Percentiles rank a stretch among this genome's conserved stretches.
These are phyloP conservation scores for Drosophila setifemur DNA, from an alignment of 1,140 invertebrate genomes.

Conservation along the genomic window DNA sequence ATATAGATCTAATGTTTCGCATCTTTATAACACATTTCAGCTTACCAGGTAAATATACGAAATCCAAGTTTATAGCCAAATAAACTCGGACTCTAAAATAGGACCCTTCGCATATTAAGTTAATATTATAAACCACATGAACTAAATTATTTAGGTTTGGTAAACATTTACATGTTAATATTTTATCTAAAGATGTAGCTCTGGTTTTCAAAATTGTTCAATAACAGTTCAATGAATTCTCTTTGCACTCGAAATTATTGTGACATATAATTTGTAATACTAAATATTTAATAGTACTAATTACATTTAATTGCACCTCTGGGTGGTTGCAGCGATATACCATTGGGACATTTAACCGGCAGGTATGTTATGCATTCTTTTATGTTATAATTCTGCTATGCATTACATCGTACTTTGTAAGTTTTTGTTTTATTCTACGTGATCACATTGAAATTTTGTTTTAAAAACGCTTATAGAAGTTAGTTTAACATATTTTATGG, in stretches of 20 bases:
- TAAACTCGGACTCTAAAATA: not conserved
- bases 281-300: slow-evolving; percentile 25
- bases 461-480: slow-evolving; percentile 69
- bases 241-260: slow-evolving; percentile 16
- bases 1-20: slow-evolving; percentile 13
- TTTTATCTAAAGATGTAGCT: slow-evolving; percentile 9
- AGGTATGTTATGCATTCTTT: slow-evolving; percentile 1
- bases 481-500: slow-evolving; percentile 53
- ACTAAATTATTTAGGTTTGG: too few relatives aligned
- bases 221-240: not conserved
- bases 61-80: not conserved
- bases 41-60: slow-evolving; percentile 7
- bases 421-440: slow-evolving; percentile 68
- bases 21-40: slow-evolving; percentile 13
- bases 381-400: slow-evolving; percentile 57
- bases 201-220: not conserved
- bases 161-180: not conserved
- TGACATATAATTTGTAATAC: slow-evolving; percentile 14
- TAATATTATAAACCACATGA: not conserved
- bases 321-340: slow-evolving; percentile 10
- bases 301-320: slow-evolving; percentile 6
- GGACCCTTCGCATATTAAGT: not conserved
- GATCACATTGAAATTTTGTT: slow-evolving; percentile 80
- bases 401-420: slow-evolving; percentile 57
- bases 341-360: slow-evolving; percentile 9